Evolutionary conservation across 2,113 vertebrate species (phyloP), one percentile per base, ranked within the genome.

Genomic region (Megaptera novaeangliae): DNA sequence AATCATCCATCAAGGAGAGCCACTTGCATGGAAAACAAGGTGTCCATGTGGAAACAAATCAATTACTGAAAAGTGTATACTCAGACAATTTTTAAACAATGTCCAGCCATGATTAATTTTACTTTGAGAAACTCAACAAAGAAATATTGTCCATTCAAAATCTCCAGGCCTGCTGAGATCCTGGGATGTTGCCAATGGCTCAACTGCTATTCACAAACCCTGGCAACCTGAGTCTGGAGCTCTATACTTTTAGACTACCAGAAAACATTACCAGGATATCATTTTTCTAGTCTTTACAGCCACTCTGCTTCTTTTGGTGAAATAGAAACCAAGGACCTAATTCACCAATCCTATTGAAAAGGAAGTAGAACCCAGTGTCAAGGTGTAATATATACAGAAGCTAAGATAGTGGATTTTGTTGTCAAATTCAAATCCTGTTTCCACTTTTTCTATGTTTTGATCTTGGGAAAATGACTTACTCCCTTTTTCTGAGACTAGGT

Each of bases 91-190:
- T 92, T 78, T 92, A 95, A 97, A 95, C 80, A 97, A 85, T 90
- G 57, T 20, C 14, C 57, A 96, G 44, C 71, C 72, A 44, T 96
- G 96, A 98, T 97, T 97, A 95, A 97, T 92, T 88, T 96, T 94
- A 85, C 57, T 84, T 89, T 84, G 46, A 80, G 39, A 41, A 90
- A 87, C 92, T 96, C 59, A 96, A 97, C 91, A 98, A 95, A 96
- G 94, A 96, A 80, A 94, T 89, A 71, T 18, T 78, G 34, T 91
- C 87, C 71, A 92, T 95, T 97, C 87, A 94, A 84, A 92, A 72
- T 41, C 74, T 77, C 14, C n/a, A 61, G 7, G 75, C 94, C 90
- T 82, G 97, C 96, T 95, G 95, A 95, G 87, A 66, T 81, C 41
- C n/a, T 97, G 90, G 92, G 87, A 63, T 36, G 8, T 36, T 95